Evolutionary conservation across 2,888 invertebrate genomes (phyloP), one percentile per base, ranked within the genome.

Genomic region (Morpho helenor): DNA sequence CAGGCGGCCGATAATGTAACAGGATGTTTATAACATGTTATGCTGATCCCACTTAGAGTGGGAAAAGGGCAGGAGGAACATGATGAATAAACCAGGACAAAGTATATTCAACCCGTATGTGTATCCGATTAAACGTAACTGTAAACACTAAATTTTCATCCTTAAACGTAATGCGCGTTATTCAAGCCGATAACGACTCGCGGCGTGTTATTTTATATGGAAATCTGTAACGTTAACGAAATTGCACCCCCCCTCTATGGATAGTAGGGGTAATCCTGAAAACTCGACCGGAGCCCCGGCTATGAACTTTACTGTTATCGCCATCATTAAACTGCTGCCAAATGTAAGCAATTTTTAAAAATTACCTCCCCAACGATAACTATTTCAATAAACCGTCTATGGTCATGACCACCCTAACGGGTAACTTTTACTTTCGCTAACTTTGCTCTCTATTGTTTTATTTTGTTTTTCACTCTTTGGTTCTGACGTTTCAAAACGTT

Each of bases 221-320:
- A 73, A 79, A 84, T 84, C 80, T 79, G 75, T 75, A 75, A 75
- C 80, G 78, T 76, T 76, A 80, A 79, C 80, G 72, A 82, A 84
- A 84, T 85, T 82, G 82, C 77, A 82, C 74, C 72, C 72, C 77
- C 76, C 79, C 76, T 81, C 76, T 81, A 81, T 82, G 80, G 80
- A 80, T 81, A 82, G 82, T 78, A 78, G 64, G 60, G 79, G 81
- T 82, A 80, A 84, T 84, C 82, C 79, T 73, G 75, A 78, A 74
- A 83, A 79, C 80, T 81, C 79, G 71, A 69, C 68, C 75, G 81
- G 77, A 77, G 85, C 84, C 79, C 84, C 75, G 81, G 82, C 86
- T 80, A 84, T 87, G 86, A 85, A 84, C 84, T 83, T 87, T 87
- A 89, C 83, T 86, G 86, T 88, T 88, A 89, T 87, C 74, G 82